Evolutionary conservation across 1,140 invertebrate genomes (phyloP), one percentile per base, ranked within the genome.

Genomic region (Diuraphis noxia): DNA sequence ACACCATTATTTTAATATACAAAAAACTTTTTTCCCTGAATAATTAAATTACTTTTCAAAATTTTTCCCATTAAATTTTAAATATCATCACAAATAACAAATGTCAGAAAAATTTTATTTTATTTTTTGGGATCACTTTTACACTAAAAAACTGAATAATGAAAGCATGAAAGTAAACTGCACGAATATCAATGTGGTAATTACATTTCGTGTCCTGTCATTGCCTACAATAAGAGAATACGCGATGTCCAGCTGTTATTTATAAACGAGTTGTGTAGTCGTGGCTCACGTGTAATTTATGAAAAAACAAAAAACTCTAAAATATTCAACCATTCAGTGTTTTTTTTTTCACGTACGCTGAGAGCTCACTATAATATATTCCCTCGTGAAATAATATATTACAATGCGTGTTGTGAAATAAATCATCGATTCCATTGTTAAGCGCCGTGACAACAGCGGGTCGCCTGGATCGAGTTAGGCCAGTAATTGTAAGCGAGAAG

Each of bases 321-420:
- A 72, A 72, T 72, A n/a, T 72, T 72, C n/a, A 4, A 72, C 56
- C 30, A n/a, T 72, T 72, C 10, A 4, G 25, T n/a, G 56, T 72
- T 72, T 72, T 63, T 72, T 72, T 63, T 56, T 72, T 34, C 13
- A 72, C 56, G 56, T 72, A n/a, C n/a, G 56, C 17, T 6, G n/a
- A n/a, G 56, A 21, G 56, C n/a, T 72, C 56, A 72, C 56, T n/a
- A 72, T 72, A 72, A n/a, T 72, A 72, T 72, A 72, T 72, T 72
- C 13, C 4, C 56, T n/a, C n/a, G 56, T 34, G n/a, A 72, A 72
- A 72, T 72, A 72, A n/a, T 72, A n/a, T 17, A 72, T 72, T 72
- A 72, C 56, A n/a, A 72, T 72, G 30, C 56, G 34, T n/a, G 56
- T 72, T 23, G 13, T n/a, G 17, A 72, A 72, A 72, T 72, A 72